Conservation (phyloP, 35 echinoderm and acorn worm species). For the Stichopus chloronotus region DNA sequence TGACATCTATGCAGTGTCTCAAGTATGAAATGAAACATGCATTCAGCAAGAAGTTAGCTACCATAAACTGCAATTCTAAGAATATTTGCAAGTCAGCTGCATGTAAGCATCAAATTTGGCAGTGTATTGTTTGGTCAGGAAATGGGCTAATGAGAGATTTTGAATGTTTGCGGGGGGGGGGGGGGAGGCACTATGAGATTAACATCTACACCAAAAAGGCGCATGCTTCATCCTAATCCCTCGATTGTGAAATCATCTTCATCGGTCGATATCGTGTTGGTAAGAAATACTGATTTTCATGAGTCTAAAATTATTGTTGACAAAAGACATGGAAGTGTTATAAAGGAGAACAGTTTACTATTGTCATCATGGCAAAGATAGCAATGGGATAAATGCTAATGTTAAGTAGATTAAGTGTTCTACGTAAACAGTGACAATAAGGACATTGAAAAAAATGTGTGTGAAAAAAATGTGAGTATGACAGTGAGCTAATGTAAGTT, state of each 20-base stretch:
- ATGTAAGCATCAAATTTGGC: conserved; percentile 65
- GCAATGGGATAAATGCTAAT: not conserved
- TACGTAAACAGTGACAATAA: not conserved
- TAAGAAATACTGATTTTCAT: not conserved
- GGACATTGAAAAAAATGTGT: too few relatives aligned
- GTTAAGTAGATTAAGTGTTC: not conserved
- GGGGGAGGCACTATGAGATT: too few relatives aligned
- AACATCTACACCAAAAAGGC: conserved; percentile 4
- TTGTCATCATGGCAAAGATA: not conserved
- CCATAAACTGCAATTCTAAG: conserved; percentile 73
- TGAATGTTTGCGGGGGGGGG: conserved; percentile 24
- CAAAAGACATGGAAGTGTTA: not conserved
- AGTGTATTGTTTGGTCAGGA: conserved; percentile 63
- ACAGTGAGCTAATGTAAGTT: not conserved
- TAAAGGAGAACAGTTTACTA: not conserved
- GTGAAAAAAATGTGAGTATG: too few relatives aligned
- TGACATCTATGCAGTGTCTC: conserved; percentile 55
- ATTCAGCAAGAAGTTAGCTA: conserved; percentile 64
- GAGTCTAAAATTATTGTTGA: not conserved
- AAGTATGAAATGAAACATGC: conserved; percentile 81
- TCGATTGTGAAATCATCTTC: conserved; percentile 2
- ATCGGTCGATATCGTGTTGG: not conserved
- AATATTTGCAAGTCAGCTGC: conserved; percentile 79
- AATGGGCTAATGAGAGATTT: conserved; percentile 3
- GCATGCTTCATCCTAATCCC: not conserved